phyloP scores from a whole-genome alignment of 2,113 vertebrate genomes.

The Manacus vitellinus region DNA sequence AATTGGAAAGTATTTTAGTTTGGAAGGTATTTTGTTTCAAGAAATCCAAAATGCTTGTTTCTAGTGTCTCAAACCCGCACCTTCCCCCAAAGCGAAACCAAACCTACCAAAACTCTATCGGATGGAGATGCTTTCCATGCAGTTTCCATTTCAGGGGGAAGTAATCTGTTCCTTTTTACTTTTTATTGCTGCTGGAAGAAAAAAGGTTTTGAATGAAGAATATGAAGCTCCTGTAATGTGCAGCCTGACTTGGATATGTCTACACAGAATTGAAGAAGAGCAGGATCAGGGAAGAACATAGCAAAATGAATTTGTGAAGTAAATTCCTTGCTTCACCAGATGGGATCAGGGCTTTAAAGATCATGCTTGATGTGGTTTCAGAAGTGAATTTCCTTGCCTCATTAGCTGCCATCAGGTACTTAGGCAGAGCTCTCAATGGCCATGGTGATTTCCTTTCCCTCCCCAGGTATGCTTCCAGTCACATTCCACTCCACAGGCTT shows the following conservation, averaged over 20 bases:
- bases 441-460: conserved; percentile 37
- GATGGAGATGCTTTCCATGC: neutral
- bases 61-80: neutral
- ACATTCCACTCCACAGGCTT: neutral
- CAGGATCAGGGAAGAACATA: neutral
- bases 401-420: conserved; percentile 19
- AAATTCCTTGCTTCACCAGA: neutral
- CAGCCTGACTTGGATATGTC: neutral
- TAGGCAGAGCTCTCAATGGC: neutral
- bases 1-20: neutral
- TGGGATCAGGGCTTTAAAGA: neutral
- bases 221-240: neutral
- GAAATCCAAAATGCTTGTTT: neutral
- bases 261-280: neutral
- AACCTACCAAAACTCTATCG: neutral
- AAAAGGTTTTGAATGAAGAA: neutral
- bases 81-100: neutral
- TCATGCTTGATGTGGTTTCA: neutral
- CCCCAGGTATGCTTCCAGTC: conserved; percentile 24
- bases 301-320: neutral
- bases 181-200: neutral
- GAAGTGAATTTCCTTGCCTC: conserved; percentile 9
- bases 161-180: neutral
- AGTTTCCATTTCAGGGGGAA: neutral
- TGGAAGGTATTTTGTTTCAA: neutral